Percentiles rank a stretch among this genome's conserved stretches.
Conservation (phyloP, 2,113 vertebrate species). For the Cyanoderma ruficeps region DNA sequence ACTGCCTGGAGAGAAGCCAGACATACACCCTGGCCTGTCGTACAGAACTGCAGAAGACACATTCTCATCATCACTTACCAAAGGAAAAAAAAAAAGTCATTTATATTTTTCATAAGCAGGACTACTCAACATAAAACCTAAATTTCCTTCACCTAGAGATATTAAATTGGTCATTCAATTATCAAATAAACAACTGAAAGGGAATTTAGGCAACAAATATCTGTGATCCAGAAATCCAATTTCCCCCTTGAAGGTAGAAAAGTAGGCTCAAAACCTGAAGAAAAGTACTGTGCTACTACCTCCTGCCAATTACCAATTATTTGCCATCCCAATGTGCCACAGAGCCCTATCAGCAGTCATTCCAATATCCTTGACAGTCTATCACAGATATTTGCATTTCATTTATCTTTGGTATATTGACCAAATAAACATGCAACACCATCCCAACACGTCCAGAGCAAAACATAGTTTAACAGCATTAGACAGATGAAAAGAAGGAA, state of each 20-base stretch:
- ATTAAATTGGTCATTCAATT: not conserved
- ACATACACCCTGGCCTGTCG: not conserved
- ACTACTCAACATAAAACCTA: not conserved
- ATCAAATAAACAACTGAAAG: not conserved
- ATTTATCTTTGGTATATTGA: not conserved
- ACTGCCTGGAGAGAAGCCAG: not conserved
- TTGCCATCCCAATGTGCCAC: not conserved
- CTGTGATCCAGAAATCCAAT: not conserved
- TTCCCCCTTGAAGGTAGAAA: not conserved
- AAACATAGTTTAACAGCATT: not conserved
- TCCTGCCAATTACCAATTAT: not conserved
- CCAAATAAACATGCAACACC: not conserved
- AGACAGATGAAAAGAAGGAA: not conserved
- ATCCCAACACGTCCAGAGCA: not conserved
- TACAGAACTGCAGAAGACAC: not conserved
- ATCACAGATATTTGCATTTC: not conserved
- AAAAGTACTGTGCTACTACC: not conserved
- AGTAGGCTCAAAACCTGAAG: not conserved
- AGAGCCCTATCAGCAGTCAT: not conserved
- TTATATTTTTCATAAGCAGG: not conserved
- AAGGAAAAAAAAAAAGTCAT: not conserved
- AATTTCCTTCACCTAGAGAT: not conserved
- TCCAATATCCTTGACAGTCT: not conserved
- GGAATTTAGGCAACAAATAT: not conserved
- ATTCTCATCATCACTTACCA: not conserved